Base-by-base conservation (phyloP, 2,113 vertebrate species). In the Bolborhynchus lineola region DNA sequence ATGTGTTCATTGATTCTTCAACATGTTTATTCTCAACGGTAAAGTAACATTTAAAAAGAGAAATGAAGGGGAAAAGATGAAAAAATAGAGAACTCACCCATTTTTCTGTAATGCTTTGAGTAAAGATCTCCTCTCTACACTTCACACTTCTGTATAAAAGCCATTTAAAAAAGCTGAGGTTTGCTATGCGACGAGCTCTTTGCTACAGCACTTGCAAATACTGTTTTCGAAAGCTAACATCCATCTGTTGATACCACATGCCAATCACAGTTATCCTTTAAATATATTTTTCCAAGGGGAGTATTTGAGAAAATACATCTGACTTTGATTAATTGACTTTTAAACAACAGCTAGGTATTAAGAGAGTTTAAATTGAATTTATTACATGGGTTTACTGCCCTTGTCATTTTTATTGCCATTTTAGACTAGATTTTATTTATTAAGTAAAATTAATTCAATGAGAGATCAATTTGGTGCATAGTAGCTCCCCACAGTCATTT, bases 341-440 rank as follows among this genome's bases (percentile, higher is more conserved):
- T 90, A 60, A 47, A 86, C 55, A 88, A 68, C 55, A 84, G 41
- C n/a, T 68, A 88, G 62, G 79, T 81, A 93, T 80, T 94, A 90
- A 28, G 35, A 82, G 57, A 84, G 19, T 82, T 95, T 87, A 95
- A 95, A 92, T 63, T 91, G 65, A 86, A 86, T 24, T 24, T 60
- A 94, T 93, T 95, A 90, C 67, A 68, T 75, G 57, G 60, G 55
- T 94, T 97, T 95, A 97, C 44, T 90, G 35, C 46, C 46, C 68
- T 78, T 95, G 85, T 93, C 50, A 92, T 94, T 94, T 95, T 95
- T 95, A 93, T 96, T 26, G 26, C 12, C 13, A 35, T 92, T 83
- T 86, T 71, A 88, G 76, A 86, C 10, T 31, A 74, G 41, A 88
- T 83, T 78, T 95, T 90, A 88, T 95, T 92, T 94, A 86, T 83